These are phyloP conservation scores for Bombyx mori DNA, from an alignment of 1,140 invertebrate genomes.

Conservation along the genomic window ASM3026992v2 NC_085129.1:6972501-6973000, in stretches of 20 bases:
- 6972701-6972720: conserved; percentile 18
- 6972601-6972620: conserved; percentile 63
- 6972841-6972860: conserved; percentile 13
- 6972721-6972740: conserved; percentile 17
- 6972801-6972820: too few species aligned
- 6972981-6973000: conserved; percentile 38
- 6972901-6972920: conserved; percentile 49
- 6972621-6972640: conserved; percentile 30
- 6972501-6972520: conserved; percentile 48
- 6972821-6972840: too few species aligned
- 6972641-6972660: conserved; percentile 26
- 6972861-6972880: conserved; percentile 40
- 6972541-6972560: conserved; percentile 36
- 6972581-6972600: conserved; percentile 39
- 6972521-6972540: conserved; percentile 23
- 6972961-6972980: conserved; percentile 48
- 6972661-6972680: conserved; percentile 27
- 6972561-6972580: conserved; percentile 38
- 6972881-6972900: conserved; percentile 62
- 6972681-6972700: conserved; percentile 25
- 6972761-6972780: too few species aligned
- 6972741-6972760: not conserved
- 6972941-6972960: conserved; percentile 45
- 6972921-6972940: conserved; percentile 49
- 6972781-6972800: too few species aligned